Conservation (phyloP, 2,888 invertebrate genomes). For the Linnaemya tessellans region DNA sequence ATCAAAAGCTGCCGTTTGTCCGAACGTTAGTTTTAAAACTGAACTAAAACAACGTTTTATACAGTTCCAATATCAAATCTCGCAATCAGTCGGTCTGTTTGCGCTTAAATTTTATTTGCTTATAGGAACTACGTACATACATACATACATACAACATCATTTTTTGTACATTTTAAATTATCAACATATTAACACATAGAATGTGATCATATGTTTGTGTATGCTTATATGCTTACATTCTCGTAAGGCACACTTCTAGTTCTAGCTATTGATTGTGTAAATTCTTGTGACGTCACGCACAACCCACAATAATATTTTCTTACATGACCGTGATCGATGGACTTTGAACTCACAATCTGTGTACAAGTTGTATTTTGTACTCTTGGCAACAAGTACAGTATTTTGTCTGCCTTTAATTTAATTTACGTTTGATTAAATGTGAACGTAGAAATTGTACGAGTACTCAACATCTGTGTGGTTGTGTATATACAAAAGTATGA, state of each 20-base stretch:
- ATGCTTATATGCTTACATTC: too few species aligned
- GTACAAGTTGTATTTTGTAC: conserved; percentile 30
- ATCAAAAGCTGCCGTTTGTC: background rate
- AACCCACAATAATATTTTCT: conserved; percentile 32
- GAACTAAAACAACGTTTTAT: too few species aligned
- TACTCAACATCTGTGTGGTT: background rate
- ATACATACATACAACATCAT: background rate
- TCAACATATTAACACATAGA: too few species aligned
- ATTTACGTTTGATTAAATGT: background rate
- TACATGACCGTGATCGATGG: conserved; percentile 55
- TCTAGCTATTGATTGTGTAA: conserved; percentile 18
- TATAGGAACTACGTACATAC: too few species aligned
- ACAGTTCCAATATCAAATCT: too few species aligned
- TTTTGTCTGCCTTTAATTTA: background rate
- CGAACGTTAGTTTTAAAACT: too few species aligned
- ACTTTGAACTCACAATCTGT: conserved; percentile 55
- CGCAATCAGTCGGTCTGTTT: too few species aligned
- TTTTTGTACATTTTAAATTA: too few species aligned
- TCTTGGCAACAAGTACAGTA: background rate
- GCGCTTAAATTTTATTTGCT: too few species aligned
- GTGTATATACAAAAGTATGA: background rate
- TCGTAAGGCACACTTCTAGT: conserved; percentile 44
- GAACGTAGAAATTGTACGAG: background rate
- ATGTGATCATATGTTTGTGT: too few species aligned
- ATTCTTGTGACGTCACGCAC: conserved; percentile 58